Percentiles rank a stretch among this genome's conserved stretches.
Conservation (phyloP, 2,113 vertebrate genomes). For the Lipophrys pholis region DNA sequence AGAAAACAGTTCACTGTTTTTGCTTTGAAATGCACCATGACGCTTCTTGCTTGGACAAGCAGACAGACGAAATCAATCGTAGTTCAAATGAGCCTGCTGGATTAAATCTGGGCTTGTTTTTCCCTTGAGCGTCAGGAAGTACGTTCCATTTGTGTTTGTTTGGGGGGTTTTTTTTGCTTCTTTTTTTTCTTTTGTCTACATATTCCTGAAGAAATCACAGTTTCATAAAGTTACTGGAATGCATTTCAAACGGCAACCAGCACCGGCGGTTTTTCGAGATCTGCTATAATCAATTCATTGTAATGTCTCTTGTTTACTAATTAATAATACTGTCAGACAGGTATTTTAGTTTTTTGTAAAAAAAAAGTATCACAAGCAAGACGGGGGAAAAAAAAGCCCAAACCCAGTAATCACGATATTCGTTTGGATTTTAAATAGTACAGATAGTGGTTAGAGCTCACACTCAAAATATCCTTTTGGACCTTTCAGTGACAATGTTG, state of each 20-base stretch:
- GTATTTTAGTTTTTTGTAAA: no score
- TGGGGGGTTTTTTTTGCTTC: neutral
- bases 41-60: neutral
- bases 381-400: no score
- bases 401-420: no score
- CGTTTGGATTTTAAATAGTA: no score
- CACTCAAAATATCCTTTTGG: no score
- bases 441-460: no score
- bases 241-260: neutral
- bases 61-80: neutral
- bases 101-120: neutral
- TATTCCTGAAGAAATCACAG: constrained; percentile 33
- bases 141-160: neutral
- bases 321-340: no score
- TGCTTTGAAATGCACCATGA: neutral
- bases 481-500: no score
- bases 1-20: neutral
- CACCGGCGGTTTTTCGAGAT: neutral
- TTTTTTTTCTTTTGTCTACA: no score
- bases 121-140: constrained; percentile 36
- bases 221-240: neutral
- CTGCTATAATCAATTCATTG: neutral
- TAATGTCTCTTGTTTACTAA: no score
- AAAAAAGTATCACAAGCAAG: no score
- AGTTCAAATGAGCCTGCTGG: neutral